Evolutionary conservation across 2,797 vertebrate species (phyloP), one percentile per base, ranked within the genome.

Genomic region (Alca torda): DNA sequence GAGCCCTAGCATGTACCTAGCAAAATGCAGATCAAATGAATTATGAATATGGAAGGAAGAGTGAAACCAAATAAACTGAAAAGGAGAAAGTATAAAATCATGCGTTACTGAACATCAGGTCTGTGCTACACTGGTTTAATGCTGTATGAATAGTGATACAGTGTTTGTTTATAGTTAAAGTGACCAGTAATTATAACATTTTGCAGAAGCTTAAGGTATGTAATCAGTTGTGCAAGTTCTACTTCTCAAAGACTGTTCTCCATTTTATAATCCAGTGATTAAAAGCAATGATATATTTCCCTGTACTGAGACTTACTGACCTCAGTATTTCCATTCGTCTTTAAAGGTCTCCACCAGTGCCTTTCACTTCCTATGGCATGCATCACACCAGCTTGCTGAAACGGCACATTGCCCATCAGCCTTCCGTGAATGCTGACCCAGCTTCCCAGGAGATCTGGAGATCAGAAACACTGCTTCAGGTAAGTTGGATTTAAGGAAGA

Each of bases 391-490:
- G 99, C 96, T 98, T 99, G 46, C 98, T 99, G 69, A 99, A 99
- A 79, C 98, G 99, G 50, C 99, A 99, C 87, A 98, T 99, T 46
- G 99, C 99, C 80, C 99, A 99, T 75, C 99, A 99, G 95, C 99
- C 99, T 3, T 99, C 99, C 0, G 99, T 99, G 57, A 99, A 99
- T 0, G 99, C 99, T 33, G 99, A 99, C 93, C 99, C 99, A 0
- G 98, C 99, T 26, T 99, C 99, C 51, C 99, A 99, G 95, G 99
- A 99, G 94, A 99, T 99, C 98, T 99, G 99, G 99, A 98, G 99
- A 41, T 99, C 99, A 0, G 99, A 99, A 93, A 99, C 99, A 0
- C 96, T 99, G 57, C 95, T 99, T 10, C 99, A 99, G 98, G 99
- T 99, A 56, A 59, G 28, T 23, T 56, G 26, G 16, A 37, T 35